phyloP scores from a whole-genome alignment of 1,140 invertebrate species.

The Holcopasites calliopsidis region DNA sequence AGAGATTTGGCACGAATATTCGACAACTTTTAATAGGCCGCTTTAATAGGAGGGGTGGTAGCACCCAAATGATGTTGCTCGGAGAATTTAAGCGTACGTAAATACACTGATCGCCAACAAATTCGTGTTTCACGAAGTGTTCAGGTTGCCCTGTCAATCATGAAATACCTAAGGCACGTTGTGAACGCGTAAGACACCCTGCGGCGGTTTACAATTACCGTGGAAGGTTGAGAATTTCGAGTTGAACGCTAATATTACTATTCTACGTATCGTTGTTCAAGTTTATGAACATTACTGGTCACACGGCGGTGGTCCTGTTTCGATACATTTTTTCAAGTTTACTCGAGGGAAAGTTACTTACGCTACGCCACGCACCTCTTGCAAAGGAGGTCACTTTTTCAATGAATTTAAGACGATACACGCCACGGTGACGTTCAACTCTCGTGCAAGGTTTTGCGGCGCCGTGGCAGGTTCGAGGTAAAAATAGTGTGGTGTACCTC shows the following conservation, averaged over 20 bases:
- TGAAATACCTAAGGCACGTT: neutral
- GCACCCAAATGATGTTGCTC: conserved; percentile 25
- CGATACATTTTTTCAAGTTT: neutral
- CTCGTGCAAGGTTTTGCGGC: conserved; percentile 66
- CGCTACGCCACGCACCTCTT: too few relatives aligned
- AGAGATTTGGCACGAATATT: conserved; percentile 24
- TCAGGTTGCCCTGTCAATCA: conserved; percentile 26
- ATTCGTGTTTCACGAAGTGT: conserved; percentile 22
- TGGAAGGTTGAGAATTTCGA: too few relatives aligned
- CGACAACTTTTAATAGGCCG: conserved; percentile 30
- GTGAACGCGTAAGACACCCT: neutral
- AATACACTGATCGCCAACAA: conserved; percentile 47
- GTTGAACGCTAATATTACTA: too few relatives aligned
- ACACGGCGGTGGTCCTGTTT: neutral
- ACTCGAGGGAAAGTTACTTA: neutral
- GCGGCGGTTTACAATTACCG: neutral
- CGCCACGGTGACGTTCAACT: conserved; percentile 35
- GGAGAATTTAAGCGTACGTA: conserved; percentile 10
- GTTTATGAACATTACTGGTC: too few relatives aligned
- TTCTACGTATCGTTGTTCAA: neutral
- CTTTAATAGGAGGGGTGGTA: conserved; percentile 16
- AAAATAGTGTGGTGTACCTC: conserved; percentile 75
- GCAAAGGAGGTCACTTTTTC: conserved; percentile 22
- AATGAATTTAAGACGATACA: conserved; percentile 41
- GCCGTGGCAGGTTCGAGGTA: conserved; percentile 63